Base-by-base conservation (phyloP, 2,797 vertebrate genomes). In the Trematomus bernacchii region DNA sequence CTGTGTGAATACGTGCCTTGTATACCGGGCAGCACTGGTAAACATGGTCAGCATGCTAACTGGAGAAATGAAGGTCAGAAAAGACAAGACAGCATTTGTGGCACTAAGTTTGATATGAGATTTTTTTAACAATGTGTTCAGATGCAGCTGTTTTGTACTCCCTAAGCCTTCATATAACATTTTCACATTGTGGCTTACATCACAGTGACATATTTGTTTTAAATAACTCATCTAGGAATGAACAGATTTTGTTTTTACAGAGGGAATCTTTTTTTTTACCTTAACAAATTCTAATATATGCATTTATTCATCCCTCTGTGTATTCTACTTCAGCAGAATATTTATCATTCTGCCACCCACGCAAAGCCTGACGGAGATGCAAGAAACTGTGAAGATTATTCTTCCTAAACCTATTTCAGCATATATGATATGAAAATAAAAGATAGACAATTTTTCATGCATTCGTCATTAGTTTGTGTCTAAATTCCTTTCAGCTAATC, bases 1-100 rank as follows among this genome's bases (percentile, higher is more conserved):
- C 82, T 78, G 79, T 77, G 68, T 93, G 91, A 92, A 92, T 91
- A 87, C 88, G 81, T 77, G 75, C 91, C 79, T 90, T 92, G 89
- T 92, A 55, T 85, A 79, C 83, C 76, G 76, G 77, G 72, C 77
- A 77, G 88, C 74, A 65, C 71, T 71, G 73, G 78, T 67, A 87
- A 89, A 90, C 91, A 93, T 76, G 88, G 79, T 55, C 86, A 85
- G 91, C 90, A 93, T 93, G 85, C 70, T 91, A 93, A 93, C 89
- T 80, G 79, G 62, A 82, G 44, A 83, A 71, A 43, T 52, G 64
- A 80, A 80, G 73, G 82, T 78, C 69, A 74, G 64, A 40, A 61
- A 67, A 71, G 57, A 66, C 18, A 30, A 66, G 54, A 55, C 42
- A 72, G 63, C 60, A 48, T 84, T 80, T 52, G 27, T 58, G 8